Evolutionary conservation across 2,113 vertebrate species (phyloP), one percentile per base, ranked within the genome.

Genomic region (Etheostoma spectabile): DNA sequence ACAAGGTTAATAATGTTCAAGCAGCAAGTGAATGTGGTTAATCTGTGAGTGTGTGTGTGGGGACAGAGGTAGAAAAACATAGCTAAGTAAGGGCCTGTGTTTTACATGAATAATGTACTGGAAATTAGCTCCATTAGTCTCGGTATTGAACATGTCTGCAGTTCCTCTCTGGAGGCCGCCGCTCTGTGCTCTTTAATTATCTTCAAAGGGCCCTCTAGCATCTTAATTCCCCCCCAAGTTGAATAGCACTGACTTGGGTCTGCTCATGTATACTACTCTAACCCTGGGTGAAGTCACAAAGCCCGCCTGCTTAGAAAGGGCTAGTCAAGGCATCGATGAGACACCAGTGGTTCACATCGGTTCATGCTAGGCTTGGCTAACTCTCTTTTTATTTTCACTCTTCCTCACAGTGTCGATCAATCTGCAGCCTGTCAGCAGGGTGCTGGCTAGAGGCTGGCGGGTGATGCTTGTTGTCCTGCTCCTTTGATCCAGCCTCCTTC

Each of bases 141-240:
- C 86, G 89, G 91, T 94, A 94, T 94, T 93, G 93, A 94, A 93
- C 90, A 91, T 91, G 91, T 91, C 92, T 90, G 84, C 81, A 78
- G 89, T 85, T 80, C 70, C 82, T 93, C 93, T 93, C 93, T 92
- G 72, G 93, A 92, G 94, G 92, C 92, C 74, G 83, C 86, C 45
- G 88, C 93, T 93, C 93, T 90, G 91, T 94, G 93, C 94, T 93
- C 93, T 94, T 94, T 93, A 95, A 95, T 93, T 93, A 95, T 94
- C 93, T 94, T 93, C 93, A 93, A 93, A 94, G 91, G 87, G 89
- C 92, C 93, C 92, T 91, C 87, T 89, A 93, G 93, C 93, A 91
- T 93, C 93, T 94, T 94, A 90, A 94, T 93, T 92, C 90, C 75
- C 70, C 88, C 93, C 91, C 87, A 90, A 91, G 92, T 91, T 92